phyloP scores from a whole-genome alignment of 1,140 invertebrate species.

The Drosophila littoralis region DNA sequence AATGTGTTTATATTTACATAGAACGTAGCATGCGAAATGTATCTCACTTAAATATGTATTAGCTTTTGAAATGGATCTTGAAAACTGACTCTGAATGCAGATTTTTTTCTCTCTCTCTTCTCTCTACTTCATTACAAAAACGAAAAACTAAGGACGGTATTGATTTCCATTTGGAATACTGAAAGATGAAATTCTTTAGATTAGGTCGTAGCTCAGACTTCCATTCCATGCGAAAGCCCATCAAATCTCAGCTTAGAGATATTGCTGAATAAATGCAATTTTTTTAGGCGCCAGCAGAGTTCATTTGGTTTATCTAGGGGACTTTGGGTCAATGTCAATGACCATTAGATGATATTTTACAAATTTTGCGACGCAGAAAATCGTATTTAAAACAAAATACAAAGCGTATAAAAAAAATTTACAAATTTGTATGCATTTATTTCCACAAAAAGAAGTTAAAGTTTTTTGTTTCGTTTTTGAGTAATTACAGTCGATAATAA shows the following conservation, averaged over 20 bases:
- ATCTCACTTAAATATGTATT: slow-evolving; percentile 7
- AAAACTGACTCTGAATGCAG: not conserved
- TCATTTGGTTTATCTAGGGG: slow-evolving; percentile 22
- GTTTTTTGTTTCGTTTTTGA: too few relatives aligned
- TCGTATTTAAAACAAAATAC: not conserved
- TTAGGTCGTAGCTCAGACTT: not conserved
- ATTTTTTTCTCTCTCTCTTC: not conserved
- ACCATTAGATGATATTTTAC: slow-evolving; percentile 12
- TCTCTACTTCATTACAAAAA: not conserved
- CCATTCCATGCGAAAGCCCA: not conserved
- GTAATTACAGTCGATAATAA: too few relatives aligned
- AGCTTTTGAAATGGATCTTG: not conserved
- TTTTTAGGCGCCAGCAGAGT: not conserved
- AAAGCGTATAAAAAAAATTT: not conserved
- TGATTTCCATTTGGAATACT: not conserved
- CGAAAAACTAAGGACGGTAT: too few relatives aligned
- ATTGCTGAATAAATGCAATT: slow-evolving; percentile 4
- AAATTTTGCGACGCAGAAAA: slow-evolving; percentile 21
- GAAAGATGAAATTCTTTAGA: not conserved
- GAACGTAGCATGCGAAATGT: not conserved
- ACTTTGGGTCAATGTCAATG: slow-evolving; percentile 20
- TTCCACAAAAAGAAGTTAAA: too few relatives aligned
- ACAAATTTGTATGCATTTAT: too few relatives aligned
- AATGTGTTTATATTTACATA: not conserved
- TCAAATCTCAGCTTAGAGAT: slow-evolving; percentile 11